These are phyloP conservation scores for Eucera pruinosa DNA, from an alignment of 2,888 invertebrate species.

Conservation along the genomic window DNA sequence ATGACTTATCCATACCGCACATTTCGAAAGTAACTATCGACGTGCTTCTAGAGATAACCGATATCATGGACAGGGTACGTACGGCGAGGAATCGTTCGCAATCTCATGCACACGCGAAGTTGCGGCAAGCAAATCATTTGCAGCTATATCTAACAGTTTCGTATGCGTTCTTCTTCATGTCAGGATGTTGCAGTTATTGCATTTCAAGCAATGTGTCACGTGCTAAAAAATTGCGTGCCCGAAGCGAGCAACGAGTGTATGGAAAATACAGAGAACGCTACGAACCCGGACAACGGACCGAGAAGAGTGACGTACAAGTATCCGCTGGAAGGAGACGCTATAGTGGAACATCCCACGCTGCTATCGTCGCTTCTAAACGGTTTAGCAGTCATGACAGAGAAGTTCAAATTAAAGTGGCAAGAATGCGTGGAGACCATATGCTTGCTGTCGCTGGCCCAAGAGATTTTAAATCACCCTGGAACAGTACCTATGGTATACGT, in stretches of 20 bases:
- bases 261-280: slow-evolving; percentile 20
- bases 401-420: slow-evolving; percentile 91
- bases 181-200: slow-evolving; percentile 82
- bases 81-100: neutral
- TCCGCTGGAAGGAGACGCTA: slow-evolving; percentile 81
- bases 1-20: slow-evolving; percentile 83
- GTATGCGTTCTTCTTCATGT: neutral
- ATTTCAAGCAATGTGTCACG: slow-evolving; percentile 81
- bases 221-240: slow-evolving; percentile 78
- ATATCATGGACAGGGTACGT: slow-evolving; percentile 81
- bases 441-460: slow-evolving; percentile 86
- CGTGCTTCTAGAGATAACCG: slow-evolving; percentile 86
- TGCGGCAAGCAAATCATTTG: neutral
- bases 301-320: slow-evolving; percentile 64
- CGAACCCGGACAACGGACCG: slow-evolving; percentile 56
- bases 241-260: slow-evolving; percentile 26
- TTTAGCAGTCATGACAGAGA: slow-evolving; percentile 88
- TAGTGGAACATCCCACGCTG: slow-evolving; percentile 85
- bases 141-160: neutral
- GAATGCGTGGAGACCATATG: slow-evolving; percentile 91
- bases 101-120: neutral
- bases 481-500: slow-evolving; percentile 85
- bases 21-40: slow-evolving; percentile 81
- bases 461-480: slow-evolving; percentile 85
- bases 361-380: slow-evolving; percentile 89